These are phyloP conservation scores for Eucera pruinosa DNA, from an alignment of 2,888 invertebrate genomes.

Conservation along the genomic window DNA sequence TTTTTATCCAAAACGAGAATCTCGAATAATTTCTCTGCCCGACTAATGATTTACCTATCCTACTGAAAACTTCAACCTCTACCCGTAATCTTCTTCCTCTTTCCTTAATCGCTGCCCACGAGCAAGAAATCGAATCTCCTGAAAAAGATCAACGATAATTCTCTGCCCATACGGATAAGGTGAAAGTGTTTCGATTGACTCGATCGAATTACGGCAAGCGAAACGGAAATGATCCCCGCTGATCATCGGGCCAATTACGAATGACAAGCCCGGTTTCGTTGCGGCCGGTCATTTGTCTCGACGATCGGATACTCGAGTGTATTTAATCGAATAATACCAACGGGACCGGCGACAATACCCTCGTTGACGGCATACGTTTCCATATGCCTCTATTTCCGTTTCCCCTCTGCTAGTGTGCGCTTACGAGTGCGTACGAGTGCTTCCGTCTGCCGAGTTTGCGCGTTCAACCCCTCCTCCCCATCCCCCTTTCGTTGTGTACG, in stretches of 20 bases:
- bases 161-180: not conserved
- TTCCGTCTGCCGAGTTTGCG: slow-evolving; percentile 58
- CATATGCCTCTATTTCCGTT: slow-evolving; percentile 64
- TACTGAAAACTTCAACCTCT: not conserved
- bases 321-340: slow-evolving; percentile 63
- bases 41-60: not conserved
- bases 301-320: slow-evolving; percentile 60
- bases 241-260: slow-evolving; percentile 56
- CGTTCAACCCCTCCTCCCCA: slow-evolving; percentile 10
- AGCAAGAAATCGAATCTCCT: not conserved
- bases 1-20: no score
- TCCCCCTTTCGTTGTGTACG: slow-evolving; percentile 16
- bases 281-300: slow-evolving; percentile 55
- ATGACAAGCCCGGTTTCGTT: slow-evolving; percentile 60
- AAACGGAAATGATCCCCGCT: slow-evolving; percentile 46
- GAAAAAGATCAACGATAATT: not conserved
- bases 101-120: not conserved
- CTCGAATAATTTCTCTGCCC: not conserved
- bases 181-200: slow-evolving; percentile 8
- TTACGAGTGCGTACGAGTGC: slow-evolving; percentile 57
- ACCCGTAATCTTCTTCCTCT: not conserved
- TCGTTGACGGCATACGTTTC: slow-evolving; percentile 59
- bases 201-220: slow-evolving; percentile 28
- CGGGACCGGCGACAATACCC: slow-evolving; percentile 59
- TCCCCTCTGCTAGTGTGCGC: slow-evolving; percentile 42